Percentiles rank a stretch among this genome's conserved stretches.
These are phyloP conservation scores for Coryphaenoides rupestris DNA, from an alignment of 2,113 vertebrate genomes.

Conservation along the genomic window DNA sequence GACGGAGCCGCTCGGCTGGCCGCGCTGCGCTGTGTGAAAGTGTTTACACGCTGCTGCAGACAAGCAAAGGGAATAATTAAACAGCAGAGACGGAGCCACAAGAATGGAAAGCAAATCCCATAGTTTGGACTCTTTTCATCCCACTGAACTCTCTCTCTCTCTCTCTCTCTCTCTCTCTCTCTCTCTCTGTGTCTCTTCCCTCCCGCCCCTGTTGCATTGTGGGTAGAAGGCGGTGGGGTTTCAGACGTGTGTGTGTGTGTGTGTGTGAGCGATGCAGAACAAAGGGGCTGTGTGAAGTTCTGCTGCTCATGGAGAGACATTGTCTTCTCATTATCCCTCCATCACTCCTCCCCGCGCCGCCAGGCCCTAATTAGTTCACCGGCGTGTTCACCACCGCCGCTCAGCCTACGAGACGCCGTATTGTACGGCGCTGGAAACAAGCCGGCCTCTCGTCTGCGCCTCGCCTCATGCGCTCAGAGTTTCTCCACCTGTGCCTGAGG, in stretches of 20 bases:
- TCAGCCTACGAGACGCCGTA: slow-evolving; percentile 74
- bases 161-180: slow-evolving; percentile 33
- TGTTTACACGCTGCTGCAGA: slow-evolving; percentile 69
- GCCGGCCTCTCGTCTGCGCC: slow-evolving; percentile 35
- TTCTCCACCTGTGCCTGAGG: slow-evolving; percentile 89
- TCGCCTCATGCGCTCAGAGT: slow-evolving; percentile 68
- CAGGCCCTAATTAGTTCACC: slow-evolving; percentile 83
- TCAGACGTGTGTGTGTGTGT: slow-evolving; percentile 72
- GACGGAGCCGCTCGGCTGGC: slow-evolving; percentile 69
- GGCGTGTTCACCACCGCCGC: slow-evolving; percentile 72
- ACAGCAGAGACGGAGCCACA: slow-evolving; percentile 70
- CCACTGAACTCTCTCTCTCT: slow-evolving; percentile 21
- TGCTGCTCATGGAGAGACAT: slow-evolving; percentile 60
- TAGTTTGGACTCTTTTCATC: slow-evolving; percentile 75
- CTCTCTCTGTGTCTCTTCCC: slow-evolving; percentile 9
- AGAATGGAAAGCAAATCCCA: slow-evolving; percentile 73
- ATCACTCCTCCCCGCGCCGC: slow-evolving; percentile 63
- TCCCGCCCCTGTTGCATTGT: slow-evolving; percentile 65
- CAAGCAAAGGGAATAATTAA: slow-evolving; percentile 81
- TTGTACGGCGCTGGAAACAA: slow-evolving; percentile 77
- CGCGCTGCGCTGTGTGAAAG: slow-evolving; percentile 71
- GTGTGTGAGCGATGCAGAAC: slow-evolving; percentile 60
- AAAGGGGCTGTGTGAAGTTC: slow-evolving; percentile 72
- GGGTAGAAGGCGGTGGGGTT: slow-evolving; percentile 60
- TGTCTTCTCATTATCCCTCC: slow-evolving; percentile 74